A percentile compares a stretch with the other conserved stretches of the same genome.
Conservation (phyloP, 2,797 vertebrate species). For the Sparidentex hasta region DNA sequence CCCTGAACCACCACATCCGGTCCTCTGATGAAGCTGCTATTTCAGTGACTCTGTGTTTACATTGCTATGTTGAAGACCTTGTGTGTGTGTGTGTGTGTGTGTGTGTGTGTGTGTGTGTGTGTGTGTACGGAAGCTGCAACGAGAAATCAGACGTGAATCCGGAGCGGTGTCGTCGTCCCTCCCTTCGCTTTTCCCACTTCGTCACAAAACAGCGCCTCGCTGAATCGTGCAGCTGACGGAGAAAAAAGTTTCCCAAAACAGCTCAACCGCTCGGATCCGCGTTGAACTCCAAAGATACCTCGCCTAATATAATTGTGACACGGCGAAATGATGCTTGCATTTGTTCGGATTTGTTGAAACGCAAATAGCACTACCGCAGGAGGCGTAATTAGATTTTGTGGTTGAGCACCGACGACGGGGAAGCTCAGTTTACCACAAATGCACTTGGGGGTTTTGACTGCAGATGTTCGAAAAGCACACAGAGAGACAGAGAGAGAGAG, state of each 20-base stretch:
- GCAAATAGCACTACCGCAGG: conserved; percentile 54
- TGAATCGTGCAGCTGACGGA: neutral
- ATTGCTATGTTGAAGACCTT: conserved; percentile 18
- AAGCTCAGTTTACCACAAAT: conserved; percentile 49
- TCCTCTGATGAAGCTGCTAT: conserved; percentile 32
- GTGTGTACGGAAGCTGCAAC: neutral
- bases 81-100: neutral
- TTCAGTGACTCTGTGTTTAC: conserved; percentile 23
- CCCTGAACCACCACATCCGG: conserved; percentile 26
- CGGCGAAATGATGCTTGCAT: conserved; percentile 24
- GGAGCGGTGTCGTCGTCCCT: neutral
- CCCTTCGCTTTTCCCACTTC: conserved; percentile 31
- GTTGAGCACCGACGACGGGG: conserved; percentile 50
- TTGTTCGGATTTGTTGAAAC: conserved; percentile 33
- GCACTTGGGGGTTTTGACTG: conserved; percentile 41
- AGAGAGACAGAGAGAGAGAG: conserved; percentile 24
- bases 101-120: no score
- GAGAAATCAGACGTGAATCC: conserved; percentile 31
- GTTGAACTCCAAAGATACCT: conserved; percentile 36
- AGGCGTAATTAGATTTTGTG: conserved; percentile 67
- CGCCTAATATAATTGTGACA: conserved; percentile 37
- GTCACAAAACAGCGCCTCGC: conserved; percentile 19
- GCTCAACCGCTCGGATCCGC: conserved; percentile 14
- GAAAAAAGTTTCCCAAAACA: neutral
- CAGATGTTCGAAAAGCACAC: conserved; percentile 64